These are phyloP conservation scores for Minunthozetes semirufus DNA, from an alignment of 2,888 invertebrate species.

Conservation along the genomic window DNA sequence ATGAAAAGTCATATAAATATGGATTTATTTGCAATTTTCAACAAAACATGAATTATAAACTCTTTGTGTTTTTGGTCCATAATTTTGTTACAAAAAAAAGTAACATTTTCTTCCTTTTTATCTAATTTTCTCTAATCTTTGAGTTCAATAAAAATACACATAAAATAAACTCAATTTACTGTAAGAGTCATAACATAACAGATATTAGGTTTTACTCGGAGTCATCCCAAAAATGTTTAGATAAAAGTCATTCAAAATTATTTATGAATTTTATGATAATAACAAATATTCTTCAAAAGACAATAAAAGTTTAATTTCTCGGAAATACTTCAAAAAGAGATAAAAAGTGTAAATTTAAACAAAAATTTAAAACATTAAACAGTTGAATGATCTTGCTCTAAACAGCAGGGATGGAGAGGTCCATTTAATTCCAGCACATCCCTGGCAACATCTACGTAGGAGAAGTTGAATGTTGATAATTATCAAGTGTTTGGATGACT, in stretches of 20 bases:
- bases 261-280: neutral
- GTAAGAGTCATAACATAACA: neutral
- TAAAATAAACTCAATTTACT: constrained; percentile 4
- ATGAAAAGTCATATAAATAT: constrained; percentile 1
- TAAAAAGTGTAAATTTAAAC: neutral
- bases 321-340: neutral
- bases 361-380: neutral
- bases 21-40: neutral
- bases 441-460: too few species aligned
- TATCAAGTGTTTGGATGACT: neutral
- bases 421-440: too few species aligned
- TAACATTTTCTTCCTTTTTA: neutral
- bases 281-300: neutral
- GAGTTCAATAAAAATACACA: neutral
- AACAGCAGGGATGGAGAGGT: too few species aligned
- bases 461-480: neutral
- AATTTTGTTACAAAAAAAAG: neutral
- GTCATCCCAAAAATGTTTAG: neutral
- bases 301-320: neutral
- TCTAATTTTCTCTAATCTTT: neutral
- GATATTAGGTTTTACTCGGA: neutral
- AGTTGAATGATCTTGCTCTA: too few species aligned
- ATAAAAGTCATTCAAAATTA: neutral
- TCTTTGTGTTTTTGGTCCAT: neutral
- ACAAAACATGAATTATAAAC: neutral